A percentile compares a stretch with the other conserved stretches of the same genome.
These are phyloP conservation scores for Deilephila porcellus DNA, from an alignment of 2,888 invertebrate species.

Conservation along the genomic window DNA sequence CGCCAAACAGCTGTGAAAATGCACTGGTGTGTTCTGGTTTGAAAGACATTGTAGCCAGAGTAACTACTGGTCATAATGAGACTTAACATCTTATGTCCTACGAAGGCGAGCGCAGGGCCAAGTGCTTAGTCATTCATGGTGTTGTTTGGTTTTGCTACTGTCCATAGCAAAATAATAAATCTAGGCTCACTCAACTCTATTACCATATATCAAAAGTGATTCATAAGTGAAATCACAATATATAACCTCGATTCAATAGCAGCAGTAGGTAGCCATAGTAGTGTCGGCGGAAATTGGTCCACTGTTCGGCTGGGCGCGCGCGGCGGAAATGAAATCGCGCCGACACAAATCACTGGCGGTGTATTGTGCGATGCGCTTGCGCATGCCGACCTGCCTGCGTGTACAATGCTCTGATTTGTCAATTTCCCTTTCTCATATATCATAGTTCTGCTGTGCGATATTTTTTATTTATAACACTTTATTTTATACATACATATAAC, in stretches of 20 bases:
- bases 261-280: constrained; percentile 53
- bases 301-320: constrained; percentile 73
- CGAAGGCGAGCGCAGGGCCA: too few species aligned
- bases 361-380: constrained; percentile 67
- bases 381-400: constrained; percentile 13
- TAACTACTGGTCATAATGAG: too few species aligned
- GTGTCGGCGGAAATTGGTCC: constrained; percentile 73
- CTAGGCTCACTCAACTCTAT: background rate
- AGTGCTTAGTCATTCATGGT: too few species aligned
- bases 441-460: background rate
- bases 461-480: background rate
- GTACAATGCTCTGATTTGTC: constrained; percentile 18
- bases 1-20: too few species aligned
- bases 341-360: constrained; percentile 68
- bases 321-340: constrained; percentile 83
- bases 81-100: too few species aligned
- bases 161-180: too few species aligned
- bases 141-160: too few species aligned
- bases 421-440: constrained; percentile 12
- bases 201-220: background rate
- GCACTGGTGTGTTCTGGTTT: too few species aligned
- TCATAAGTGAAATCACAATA: constrained; percentile 45
- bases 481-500: too few species aligned
- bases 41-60: too few species aligned
- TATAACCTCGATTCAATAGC: constrained; percentile 49